Evolutionary conservation across 2,797 vertebrate species (phyloP).

Genomic region (Chrosomus eos): DNA sequence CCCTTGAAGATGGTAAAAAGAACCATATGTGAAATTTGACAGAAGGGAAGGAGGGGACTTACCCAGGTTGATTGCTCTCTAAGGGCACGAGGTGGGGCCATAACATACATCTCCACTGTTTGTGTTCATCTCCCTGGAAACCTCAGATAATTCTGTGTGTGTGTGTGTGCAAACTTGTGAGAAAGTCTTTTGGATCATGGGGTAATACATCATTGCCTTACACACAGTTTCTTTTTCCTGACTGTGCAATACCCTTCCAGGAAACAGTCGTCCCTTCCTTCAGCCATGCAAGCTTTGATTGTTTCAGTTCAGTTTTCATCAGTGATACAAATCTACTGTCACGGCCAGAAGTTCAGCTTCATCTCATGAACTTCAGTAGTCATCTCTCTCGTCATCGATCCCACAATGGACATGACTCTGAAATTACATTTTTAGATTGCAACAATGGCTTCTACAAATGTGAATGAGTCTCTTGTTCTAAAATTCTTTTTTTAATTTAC

Average conservation of each 20-base stretch:
- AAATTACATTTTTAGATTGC: slow-evolving; percentile 21
- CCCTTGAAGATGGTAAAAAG: slow-evolving; percentile 38
- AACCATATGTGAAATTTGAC: slow-evolving; percentile 38
- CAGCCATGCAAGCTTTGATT: slow-evolving; percentile 22
- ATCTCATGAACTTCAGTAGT: not conserved
- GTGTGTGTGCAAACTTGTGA: slow-evolving; percentile 27
- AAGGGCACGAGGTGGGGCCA: slow-evolving; percentile 19
- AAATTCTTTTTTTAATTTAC: slow-evolving; percentile 4
- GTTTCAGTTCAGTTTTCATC: not conserved
- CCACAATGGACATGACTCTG: not conserved
- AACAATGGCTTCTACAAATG: slow-evolving; percentile 29
- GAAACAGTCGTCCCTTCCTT: slow-evolving; percentile 12
- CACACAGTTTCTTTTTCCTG: slow-evolving; percentile 6
- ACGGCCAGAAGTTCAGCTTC: not conserved
- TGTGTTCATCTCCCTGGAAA: slow-evolving; percentile 48
- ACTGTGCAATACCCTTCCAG: slow-evolving; percentile 22
- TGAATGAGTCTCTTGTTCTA: slow-evolving; percentile 28
- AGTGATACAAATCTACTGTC: slow-evolving; percentile 5
- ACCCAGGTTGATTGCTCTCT: slow-evolving; percentile 45
- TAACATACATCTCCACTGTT: slow-evolving; percentile 38
- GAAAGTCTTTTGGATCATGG: slow-evolving; percentile 26
- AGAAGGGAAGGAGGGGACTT: not conserved
- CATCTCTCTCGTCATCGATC: not conserved
- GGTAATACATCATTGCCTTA: slow-evolving; percentile 26
- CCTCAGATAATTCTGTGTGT: slow-evolving; percentile 34